Evolutionary conservation across 2,888 invertebrate genomes (phyloP), one percentile per base, ranked within the genome.

Genomic region (Drosophila demipolita): DNA sequence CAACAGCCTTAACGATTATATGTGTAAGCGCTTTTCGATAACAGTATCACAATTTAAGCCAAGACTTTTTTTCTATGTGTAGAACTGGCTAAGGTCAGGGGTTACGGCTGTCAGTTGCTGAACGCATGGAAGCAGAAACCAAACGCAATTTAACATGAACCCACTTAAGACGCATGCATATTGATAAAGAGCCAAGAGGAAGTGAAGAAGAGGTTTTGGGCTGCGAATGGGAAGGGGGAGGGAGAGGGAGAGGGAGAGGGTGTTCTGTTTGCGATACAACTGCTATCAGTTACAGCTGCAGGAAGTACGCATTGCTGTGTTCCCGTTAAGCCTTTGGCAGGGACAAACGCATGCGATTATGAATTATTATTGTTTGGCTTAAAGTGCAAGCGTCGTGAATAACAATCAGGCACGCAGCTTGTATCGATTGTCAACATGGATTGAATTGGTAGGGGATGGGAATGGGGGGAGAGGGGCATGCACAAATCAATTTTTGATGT

Each of bases 321-420:
- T 73, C 72, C 67, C 75, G 75, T 85, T 77, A 90, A 90, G 83
- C 88, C 88, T 77, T 84, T 76, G 71, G 70, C 87, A 72, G 75
- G 87, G 77, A 83, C 86, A 78, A 78, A 75, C 78, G 78, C 86
- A 76, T 77, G 63, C 78, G 82, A 87, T 82, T 84, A 90, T 90
- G 89, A 91, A 89, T 91, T 89, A 91, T 89, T 87, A 87, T 89
- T 90, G 86, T 89, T 82, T 83, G 90, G 73, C 73, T 79, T 70
- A 60, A 66, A 74, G 68, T 69, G 66, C 78, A 74, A 53, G 69
- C 65, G 48, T 17, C 8, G 62, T 40, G 64, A 38, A 54, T 48
- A 69, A 60, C 70, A 75, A 73, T 68, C 75, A 64, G 69, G 75
- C 77, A 76, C 78, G 71, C 80, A 63, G 64, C 82, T 66, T 75